phyloP scores from a whole-genome alignment of 1,140 invertebrate genomes.

The Cotesia typhae region DNA sequence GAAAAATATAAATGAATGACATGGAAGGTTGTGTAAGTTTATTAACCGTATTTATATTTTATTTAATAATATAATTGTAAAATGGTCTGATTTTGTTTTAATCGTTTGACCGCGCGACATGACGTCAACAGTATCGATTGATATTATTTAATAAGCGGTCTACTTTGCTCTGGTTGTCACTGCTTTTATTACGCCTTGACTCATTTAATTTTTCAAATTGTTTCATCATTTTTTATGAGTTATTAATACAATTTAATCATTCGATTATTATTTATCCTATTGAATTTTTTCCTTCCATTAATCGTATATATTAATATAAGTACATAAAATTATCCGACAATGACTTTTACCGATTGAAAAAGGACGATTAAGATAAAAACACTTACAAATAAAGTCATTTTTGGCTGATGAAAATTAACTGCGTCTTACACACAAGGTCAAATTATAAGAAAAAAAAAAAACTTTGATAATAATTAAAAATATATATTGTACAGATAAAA shows the following conservation, averaged over 20 bases:
- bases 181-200: not conserved
- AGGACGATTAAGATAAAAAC: too few species aligned
- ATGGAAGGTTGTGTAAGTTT: not conserved
- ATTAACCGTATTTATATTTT: not conserved
- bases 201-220: not conserved
- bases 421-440: too few species aligned
- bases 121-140: constrained; percentile 7
- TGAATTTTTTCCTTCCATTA: too few species aligned
- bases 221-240: not conserved
- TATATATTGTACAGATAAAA: too few species aligned
- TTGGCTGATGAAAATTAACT: too few species aligned
- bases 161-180: not conserved
- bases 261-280: too few species aligned
- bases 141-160: constrained; percentile 1
- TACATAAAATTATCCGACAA: too few species aligned
- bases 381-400: too few species aligned
- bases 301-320: too few species aligned
- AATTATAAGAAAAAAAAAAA: too few species aligned
- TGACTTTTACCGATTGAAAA: too few species aligned
- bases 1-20: not conserved
- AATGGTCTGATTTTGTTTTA: constrained; percentile 1
- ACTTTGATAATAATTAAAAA: too few species aligned
- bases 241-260: not conserved
- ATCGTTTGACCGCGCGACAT: not conserved
- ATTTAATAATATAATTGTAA: not conserved